Percentiles rank a stretch among this genome's conserved stretches.
phyloP scores from a whole-genome alignment of 2,113 vertebrate genomes.

The Centropristis striata region DNA sequence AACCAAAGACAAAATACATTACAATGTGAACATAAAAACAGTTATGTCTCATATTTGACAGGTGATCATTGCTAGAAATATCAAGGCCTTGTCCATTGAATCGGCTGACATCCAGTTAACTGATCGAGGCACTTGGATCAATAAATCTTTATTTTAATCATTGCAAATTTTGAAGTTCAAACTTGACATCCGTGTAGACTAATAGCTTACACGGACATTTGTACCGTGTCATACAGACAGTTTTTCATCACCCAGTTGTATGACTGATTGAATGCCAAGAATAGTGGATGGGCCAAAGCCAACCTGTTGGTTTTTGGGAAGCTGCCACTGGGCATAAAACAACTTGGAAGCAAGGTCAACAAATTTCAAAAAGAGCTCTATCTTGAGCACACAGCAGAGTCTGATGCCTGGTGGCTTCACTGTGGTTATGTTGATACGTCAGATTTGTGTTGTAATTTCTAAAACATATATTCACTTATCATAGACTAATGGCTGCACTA shows the following conservation, averaged over 20 bases:
- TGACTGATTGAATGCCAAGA: conserved; percentile 20
- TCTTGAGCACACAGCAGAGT: background rate
- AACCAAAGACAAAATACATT: background rate
- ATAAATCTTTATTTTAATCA: conserved; percentile 9
- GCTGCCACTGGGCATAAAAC: conserved; percentile 21
- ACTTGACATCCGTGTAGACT: conserved; percentile 2
- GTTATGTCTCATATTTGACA: background rate
- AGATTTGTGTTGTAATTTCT: conserved; percentile 25
- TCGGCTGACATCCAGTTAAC: conserved; percentile 3
- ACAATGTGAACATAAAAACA: too few relatives aligned
- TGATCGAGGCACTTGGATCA: background rate
- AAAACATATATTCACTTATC: conserved; percentile 18
- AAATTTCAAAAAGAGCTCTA: conserved; percentile 39
- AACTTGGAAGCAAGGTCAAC: conserved; percentile 20
- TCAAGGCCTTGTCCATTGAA: background rate
- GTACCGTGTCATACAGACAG: background rate
- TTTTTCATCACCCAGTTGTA: conserved; percentile 13
- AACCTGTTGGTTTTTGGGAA: conserved; percentile 37
- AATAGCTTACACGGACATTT: conserved; percentile 15
- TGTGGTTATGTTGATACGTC: conserved; percentile 1
- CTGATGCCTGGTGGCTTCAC: background rate
- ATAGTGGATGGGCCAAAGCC: background rate
- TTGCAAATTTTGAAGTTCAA: conserved; percentile 7
- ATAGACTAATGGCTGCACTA: conserved; percentile 9
- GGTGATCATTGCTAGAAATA: background rate